Conservation (phyloP, 2,888 invertebrate species). For the Pseudococcus jackbeardsleyi region DNA sequence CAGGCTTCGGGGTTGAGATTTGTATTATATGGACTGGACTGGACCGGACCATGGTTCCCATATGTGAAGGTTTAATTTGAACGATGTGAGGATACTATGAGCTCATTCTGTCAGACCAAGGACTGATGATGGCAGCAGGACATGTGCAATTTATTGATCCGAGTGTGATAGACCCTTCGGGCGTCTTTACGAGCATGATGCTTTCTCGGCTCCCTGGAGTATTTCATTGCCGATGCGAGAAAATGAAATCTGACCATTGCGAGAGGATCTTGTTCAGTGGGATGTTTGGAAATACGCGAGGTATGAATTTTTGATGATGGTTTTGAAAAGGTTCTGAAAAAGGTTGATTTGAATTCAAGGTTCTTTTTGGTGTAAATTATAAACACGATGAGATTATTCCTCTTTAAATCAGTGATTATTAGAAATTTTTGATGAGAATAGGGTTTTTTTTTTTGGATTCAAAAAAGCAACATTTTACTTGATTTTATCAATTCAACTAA, state of each 20-base stretch:
- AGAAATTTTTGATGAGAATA: too few relatives aligned
- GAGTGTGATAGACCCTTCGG: background rate
- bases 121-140: background rate
- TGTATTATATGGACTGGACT: background rate
- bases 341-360: background rate
- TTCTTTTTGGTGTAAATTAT: background rate
- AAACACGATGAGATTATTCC: too few relatives aligned
- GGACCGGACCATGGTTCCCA: too few relatives aligned
- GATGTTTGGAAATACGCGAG: background rate
- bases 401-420: too few relatives aligned
- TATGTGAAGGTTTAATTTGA: background rate
- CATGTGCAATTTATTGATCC: background rate
- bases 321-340: background rate
- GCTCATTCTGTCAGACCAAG: background rate
- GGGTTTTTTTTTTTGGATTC: too few relatives aligned
- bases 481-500: too few relatives aligned
- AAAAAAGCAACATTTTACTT: too few relatives aligned
- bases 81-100: background rate
- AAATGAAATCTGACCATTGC: background rate
- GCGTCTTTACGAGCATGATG: background rate
- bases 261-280: background rate
- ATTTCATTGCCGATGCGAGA: background rate
- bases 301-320: background rate
- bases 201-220: background rate
- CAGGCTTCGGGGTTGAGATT: background rate